A percentile compares a stretch with the other conserved stretches of the same genome.
Evolutionary conservation across 2,113 vertebrate species (phyloP).

Genomic region (Podarcis raffonei): DNA sequence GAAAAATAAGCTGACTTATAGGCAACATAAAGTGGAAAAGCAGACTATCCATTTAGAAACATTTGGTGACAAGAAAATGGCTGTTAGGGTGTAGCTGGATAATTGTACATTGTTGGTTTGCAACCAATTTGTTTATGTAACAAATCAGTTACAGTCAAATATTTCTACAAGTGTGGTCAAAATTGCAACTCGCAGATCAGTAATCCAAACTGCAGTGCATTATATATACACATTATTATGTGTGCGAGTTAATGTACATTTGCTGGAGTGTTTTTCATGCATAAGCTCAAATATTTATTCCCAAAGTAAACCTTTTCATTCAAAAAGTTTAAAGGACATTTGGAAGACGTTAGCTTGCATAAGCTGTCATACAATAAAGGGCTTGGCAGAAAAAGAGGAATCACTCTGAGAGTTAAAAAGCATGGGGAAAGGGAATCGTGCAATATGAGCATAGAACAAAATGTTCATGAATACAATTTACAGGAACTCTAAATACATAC

Average conservation of each 20-base stretch:
- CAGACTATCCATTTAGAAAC: background rate
- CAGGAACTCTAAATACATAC: background rate
- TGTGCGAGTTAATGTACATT: constrained; percentile 22
- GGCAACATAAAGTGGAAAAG: background rate
- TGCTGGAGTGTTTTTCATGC: background rate
- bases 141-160: constrained; percentile 59
- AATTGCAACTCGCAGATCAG: constrained; percentile 12
- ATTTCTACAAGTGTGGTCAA: constrained; percentile 53
- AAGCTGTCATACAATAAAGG: background rate
- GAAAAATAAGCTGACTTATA: background rate
- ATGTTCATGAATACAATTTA: constrained; percentile 13
- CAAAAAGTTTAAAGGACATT: background rate
- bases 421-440: background rate
- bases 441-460: background rate
- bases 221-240: constrained; percentile 23
- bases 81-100: background rate
- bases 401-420: background rate
- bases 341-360: constrained; percentile 8
- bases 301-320: constrained; percentile 34
- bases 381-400: background rate
- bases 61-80: background rate
- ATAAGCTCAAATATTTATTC: constrained; percentile 42
- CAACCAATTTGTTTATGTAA: constrained; percentile 58
- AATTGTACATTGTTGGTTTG: background rate
- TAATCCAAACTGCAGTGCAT: background rate